Base-by-base conservation (phyloP, 1,140 invertebrate species). In the Orius laevigatus region DNA sequence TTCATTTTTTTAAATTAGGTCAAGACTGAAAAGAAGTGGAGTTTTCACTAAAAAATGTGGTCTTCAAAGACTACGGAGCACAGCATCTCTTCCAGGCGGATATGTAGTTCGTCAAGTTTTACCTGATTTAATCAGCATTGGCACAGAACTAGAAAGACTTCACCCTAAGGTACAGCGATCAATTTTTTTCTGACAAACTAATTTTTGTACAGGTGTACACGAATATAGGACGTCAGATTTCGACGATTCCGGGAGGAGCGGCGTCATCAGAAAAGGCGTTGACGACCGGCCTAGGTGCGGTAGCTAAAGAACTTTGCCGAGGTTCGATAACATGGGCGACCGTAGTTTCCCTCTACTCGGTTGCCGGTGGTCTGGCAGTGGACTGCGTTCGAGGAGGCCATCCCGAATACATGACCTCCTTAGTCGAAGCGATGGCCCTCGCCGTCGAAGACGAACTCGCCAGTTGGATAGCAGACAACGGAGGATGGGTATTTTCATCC, bases 41-140 rank as follows among this genome's bases (percentile, higher is more conserved):
- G 65, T 79, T 15, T 74, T 78, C 38, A 74, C 76, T 43, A 73
- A 74, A 38, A 81, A 81, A 59, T 60, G 80, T n/a, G 78, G 78
- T 0, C 59, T 83, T 8, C 77, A 78, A 49, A 62, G 78, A 31
- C 66, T 81, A 46, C 61, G 76, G 33, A 76, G 73, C 48, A 69
- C 72, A 2, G 67, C 76, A 10, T 67, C 74, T 31, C 57, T 72
- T 63, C 12, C 59, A 62, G 10, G 61, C 52, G 53, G 55, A n/a
- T 53, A 50, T 32, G 52, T 70, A 2, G 66, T 77, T 2, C 60
- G 65, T 0, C 74, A 79, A 53, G 76, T 78, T 9, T 72, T 72
- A 54, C 73, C 72, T 2, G 69, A 71, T 48, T 59, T 75, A 41
- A 57, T 64, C 0, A 57, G 65, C 51, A 62, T 78, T 5, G 76